Evolutionary conservation across 92 coral and sea anemone genomes (phyloP).

Genomic region (Zoanthus gigantus): DNA sequence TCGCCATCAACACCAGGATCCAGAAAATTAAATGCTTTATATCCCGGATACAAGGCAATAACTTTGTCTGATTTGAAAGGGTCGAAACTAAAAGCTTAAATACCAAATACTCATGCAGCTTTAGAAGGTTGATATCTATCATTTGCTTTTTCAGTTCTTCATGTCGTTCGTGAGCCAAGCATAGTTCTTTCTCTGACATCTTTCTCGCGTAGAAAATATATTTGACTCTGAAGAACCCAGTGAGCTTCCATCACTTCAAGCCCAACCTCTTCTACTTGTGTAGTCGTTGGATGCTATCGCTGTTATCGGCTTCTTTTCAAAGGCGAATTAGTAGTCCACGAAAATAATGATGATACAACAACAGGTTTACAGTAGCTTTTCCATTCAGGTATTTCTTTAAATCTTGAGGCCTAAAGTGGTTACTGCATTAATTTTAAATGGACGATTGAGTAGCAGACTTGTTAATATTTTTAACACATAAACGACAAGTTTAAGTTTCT

Average conservation of each 20-base stretch:
- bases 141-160: background rate
- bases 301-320: background rate
- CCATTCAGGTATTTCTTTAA: background rate
- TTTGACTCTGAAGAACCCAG: too few species aligned
- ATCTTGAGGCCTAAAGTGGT: background rate
- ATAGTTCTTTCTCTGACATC: background rate
- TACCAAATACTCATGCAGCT: background rate
- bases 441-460: too few species aligned
- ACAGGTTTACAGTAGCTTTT: background rate
- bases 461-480: too few species aligned
- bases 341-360: background rate
- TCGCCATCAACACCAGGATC: slow-evolving; percentile 6
- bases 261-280: too few species aligned
- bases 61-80: background rate
- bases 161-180: background rate
- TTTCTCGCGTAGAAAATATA: too few species aligned
- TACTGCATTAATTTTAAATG: background rate
- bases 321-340: background rate
- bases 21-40: background rate
- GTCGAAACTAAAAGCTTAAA: background rate
- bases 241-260: too few species aligned
- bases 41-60: background rate
- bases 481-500: too few species aligned
- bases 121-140: background rate
- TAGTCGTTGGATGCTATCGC: too few species aligned